phyloP scores from a whole-genome alignment of 35 echinoderm and acorn worm genomes.

The Heliocidaris erythrogramma region DNA sequence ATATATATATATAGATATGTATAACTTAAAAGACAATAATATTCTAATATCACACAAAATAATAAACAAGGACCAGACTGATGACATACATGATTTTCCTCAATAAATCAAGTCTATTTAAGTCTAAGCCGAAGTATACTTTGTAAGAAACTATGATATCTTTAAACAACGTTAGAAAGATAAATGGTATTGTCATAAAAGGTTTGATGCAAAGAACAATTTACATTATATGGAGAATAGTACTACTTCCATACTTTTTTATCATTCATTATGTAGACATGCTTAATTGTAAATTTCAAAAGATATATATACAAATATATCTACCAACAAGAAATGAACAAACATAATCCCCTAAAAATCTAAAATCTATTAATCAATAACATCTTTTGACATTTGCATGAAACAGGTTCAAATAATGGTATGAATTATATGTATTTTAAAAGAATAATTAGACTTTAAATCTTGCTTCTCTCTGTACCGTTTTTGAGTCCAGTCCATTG shows the following conservation, averaged over 20 bases:
- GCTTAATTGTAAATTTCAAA: too few species aligned
- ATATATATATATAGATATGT: too few species aligned
- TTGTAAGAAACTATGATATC: not conserved
- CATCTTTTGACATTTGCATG: not conserved
- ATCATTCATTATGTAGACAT: not conserved
- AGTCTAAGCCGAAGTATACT: not conserved
- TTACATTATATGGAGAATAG: not conserved
- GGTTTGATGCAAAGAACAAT: not conserved
- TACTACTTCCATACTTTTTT: not conserved
- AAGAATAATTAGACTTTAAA: not conserved
- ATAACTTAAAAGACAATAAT: not conserved
- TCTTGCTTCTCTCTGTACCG: not conserved
- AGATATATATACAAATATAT: too few species aligned
- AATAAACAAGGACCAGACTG: not conserved
- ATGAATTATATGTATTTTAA: not conserved
- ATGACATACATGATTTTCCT: not conserved
- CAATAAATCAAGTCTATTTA: not conserved
- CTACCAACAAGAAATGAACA: too few species aligned
- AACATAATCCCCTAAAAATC: not conserved
- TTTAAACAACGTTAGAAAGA: not conserved
- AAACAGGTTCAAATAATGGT: not conserved
- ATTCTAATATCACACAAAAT: not conserved
- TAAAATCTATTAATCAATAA: not conserved
- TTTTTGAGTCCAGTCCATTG: conserved; percentile 60
- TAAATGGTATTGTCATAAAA: not conserved